These are phyloP conservation scores for Periophthalmus modestus DNA, from an alignment of 2,113 vertebrate species.

Conservation along the genomic window DNA sequence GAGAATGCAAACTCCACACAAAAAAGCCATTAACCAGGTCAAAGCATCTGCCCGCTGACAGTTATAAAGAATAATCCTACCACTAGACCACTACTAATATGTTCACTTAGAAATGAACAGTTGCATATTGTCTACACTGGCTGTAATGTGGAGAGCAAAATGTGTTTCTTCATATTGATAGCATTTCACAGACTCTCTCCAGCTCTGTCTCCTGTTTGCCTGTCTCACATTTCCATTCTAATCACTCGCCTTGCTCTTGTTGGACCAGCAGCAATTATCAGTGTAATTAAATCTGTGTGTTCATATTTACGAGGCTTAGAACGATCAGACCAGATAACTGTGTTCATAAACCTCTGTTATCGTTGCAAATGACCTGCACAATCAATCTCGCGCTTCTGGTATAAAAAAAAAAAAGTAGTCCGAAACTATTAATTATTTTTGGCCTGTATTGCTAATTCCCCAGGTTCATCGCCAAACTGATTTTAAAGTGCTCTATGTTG, in stretches of 20 bases:
- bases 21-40: too few relatives aligned
- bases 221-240: not conserved
- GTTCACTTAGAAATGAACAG: not conserved
- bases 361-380: not conserved
- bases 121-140: not conserved
- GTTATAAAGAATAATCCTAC: too few relatives aligned
- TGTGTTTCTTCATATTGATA: not conserved
- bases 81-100: too few relatives aligned
- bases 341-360: slow-evolving; percentile 11
- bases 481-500: not conserved
- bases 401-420: not conserved
- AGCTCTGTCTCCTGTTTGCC: not conserved
- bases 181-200: not conserved
- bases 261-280: slow-evolving; percentile 11
- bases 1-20: too few relatives aligned
- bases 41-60: too few relatives aligned
- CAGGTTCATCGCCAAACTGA: not conserved
- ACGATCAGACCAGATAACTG: slow-evolving; percentile 2
- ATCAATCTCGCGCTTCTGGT: not conserved
- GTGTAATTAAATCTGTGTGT: slow-evolving; percentile 7
- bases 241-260: slow-evolving; percentile 2
- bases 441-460: not conserved
- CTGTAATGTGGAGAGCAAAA: not conserved
- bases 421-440: not conserved
- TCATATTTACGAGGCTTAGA: slow-evolving; percentile 6